Conservation (phyloP, 2,113 vertebrate genomes). For the Sander vitreus region DNA sequence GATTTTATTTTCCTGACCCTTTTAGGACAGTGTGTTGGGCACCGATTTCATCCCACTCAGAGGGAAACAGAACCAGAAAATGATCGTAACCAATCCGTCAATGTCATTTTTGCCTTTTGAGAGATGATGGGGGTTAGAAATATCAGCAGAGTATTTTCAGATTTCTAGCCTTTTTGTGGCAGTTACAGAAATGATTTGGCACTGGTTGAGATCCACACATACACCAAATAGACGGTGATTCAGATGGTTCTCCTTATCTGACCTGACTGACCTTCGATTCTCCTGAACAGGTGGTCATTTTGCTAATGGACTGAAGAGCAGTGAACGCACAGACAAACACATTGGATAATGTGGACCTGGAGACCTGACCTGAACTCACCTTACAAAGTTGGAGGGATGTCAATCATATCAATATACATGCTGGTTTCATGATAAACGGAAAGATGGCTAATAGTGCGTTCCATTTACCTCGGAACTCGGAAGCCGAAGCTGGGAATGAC, state of each 20-base stretch:
- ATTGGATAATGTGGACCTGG: conserved; percentile 11
- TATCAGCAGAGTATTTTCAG: conserved; percentile 4
- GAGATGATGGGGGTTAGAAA: background rate
- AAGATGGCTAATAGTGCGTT: too few species aligned
- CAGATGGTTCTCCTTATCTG: conserved; percentile 33
- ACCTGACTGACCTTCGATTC: conserved; percentile 41
- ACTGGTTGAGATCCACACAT: background rate
- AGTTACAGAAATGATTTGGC: conserved; percentile 21
- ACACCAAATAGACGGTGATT: conserved; percentile 16
- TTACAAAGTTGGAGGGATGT: background rate
- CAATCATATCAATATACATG: conserved; percentile 28
- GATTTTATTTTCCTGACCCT: background rate
- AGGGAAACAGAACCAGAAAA: background rate
- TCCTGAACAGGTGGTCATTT: conserved; percentile 54
- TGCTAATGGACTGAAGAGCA: conserved; percentile 37
- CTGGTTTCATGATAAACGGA: background rate
- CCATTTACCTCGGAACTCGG: too few species aligned
- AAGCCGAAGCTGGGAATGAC: too few species aligned
- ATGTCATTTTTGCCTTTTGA: conserved; percentile 10
- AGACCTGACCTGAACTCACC: conserved; percentile 52
- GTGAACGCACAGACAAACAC: conserved; percentile 22
- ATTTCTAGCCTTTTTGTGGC: background rate
- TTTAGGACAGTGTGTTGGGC: background rate
- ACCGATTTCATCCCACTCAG: background rate
- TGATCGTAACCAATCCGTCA: background rate